Conservation (phyloP, 2,888 invertebrate species). For the Ichneumoninae sp. region DNA sequence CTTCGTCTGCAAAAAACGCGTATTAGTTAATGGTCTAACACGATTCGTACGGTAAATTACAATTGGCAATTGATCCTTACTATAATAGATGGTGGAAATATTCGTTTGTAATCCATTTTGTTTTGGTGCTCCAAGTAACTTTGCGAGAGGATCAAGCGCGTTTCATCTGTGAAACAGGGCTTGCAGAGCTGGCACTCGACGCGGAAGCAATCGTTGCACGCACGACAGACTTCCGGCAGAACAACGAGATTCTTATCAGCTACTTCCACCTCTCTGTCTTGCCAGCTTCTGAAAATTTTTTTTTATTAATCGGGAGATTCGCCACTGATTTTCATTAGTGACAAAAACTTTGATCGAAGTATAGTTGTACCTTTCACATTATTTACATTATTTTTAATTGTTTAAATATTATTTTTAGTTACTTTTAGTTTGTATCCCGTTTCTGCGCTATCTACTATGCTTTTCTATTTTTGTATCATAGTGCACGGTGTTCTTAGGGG, state of each 20-base stretch:
- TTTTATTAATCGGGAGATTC: neutral
- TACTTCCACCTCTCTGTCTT: conserved; percentile 88
- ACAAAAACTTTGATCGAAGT: too few relatives aligned
- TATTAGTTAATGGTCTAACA: neutral
- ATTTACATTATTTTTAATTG: too few relatives aligned
- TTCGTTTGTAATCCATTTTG: conserved; percentile 91
- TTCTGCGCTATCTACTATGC: too few relatives aligned
- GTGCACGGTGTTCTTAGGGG: too few relatives aligned
- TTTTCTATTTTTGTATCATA: too few relatives aligned
- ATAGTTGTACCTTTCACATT: too few relatives aligned
- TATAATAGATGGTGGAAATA: conserved; percentile 91
- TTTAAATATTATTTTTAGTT: too few relatives aligned
- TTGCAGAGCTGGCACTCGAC: conserved; percentile 91
- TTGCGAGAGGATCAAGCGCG: conserved; percentile 87
- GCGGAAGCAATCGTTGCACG: conserved; percentile 87
- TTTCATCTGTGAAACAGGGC: conserved; percentile 89
- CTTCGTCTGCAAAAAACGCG: conserved; percentile 77
- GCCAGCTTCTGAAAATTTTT: conserved; percentile 71
- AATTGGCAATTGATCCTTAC: conserved; percentile 80
- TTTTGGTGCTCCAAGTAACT: conserved; percentile 93
- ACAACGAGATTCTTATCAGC: conserved; percentile 93
- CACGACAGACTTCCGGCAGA: conserved; percentile 89
- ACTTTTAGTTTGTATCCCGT: too few relatives aligned
- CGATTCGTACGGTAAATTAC: conserved; percentile 36
- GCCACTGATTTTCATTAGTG: neutral